phyloP scores from a whole-genome alignment of 2,113 vertebrate genomes.

The Mormyrus lacerda region DNA sequence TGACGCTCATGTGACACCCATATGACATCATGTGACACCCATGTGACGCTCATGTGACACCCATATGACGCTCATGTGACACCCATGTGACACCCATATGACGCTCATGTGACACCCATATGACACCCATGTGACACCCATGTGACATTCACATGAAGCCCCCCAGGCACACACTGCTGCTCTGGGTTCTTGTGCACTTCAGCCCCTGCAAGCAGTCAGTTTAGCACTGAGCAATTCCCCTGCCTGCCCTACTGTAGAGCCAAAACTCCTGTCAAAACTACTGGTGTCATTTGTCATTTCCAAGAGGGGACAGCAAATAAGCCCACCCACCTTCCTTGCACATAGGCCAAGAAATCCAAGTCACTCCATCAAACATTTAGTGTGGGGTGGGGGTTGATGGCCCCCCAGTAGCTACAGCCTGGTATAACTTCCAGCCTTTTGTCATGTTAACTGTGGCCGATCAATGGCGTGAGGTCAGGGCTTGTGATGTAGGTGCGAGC shows the following conservation, averaged over 20 bases:
- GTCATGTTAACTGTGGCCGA: slow-evolving; percentile 96
- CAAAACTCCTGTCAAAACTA: slow-evolving; percentile 40
- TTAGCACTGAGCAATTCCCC: background rate
- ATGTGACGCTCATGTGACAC: background rate
- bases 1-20: background rate
- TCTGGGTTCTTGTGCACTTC: background rate
- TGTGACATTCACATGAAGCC: too few relatives aligned
- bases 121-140: background rate
- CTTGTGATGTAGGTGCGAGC: slow-evolving; percentile 90
- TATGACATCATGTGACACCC: background rate
- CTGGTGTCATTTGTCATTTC: slow-evolving; percentile 36
- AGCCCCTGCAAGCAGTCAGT: background rate
- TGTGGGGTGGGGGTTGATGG: slow-evolving; percentile 79
- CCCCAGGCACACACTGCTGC: background rate
- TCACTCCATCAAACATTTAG: slow-evolving; percentile 79
- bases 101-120: background rate
- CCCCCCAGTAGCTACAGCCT: slow-evolving; percentile 77
- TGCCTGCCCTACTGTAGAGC: slow-evolving; percentile 24
- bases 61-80: background rate
- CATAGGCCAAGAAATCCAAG: slow-evolving; percentile 52
- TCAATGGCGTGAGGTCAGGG: slow-evolving; percentile 97
- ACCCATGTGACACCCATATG: background rate
- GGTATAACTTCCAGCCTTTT: slow-evolving; percentile 84
- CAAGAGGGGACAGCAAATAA: slow-evolving; percentile 37
- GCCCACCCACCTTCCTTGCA: slow-evolving; percentile 30